A percentile compares a stretch with the other conserved stretches of the same genome.
Evolutionary conservation across 2,797 vertebrate genomes (phyloP).

Genomic region (Champsocephalus gunnari): DNA sequence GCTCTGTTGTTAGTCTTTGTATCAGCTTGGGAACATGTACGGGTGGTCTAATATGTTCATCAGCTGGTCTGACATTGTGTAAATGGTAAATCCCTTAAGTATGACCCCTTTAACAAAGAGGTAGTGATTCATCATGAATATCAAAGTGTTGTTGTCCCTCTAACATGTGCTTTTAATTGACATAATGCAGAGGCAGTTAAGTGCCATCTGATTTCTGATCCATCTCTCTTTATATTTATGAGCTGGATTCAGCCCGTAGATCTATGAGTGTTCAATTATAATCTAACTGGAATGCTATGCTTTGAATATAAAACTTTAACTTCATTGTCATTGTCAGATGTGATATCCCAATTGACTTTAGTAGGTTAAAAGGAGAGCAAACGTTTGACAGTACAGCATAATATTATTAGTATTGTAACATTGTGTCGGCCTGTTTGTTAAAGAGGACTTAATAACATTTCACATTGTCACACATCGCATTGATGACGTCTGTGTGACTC

Average conservation of each 20-base stretch:
- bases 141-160: background rate
- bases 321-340: background rate
- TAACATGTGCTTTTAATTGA: background rate
- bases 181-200: background rate
- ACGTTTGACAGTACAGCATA: background rate
- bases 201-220: slow-evolving; percentile 2
- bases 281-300: slow-evolving; percentile 7
- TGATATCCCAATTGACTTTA: slow-evolving; percentile 4
- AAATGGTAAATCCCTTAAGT: background rate
- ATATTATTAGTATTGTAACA: too few species aligned
- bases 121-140: background rate
- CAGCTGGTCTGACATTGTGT: background rate
- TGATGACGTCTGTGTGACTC: background rate
- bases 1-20: background rate
- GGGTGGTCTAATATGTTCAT: background rate
- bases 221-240: background rate
- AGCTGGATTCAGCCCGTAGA: background rate
- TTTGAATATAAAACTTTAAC: background rate
- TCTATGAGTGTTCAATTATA: too few species aligned
- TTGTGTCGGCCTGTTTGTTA: background rate
- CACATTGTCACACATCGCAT: background rate
- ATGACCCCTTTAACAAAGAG: background rate
- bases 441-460: background rate
- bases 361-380: background rate
- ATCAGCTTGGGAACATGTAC: background rate